A percentile compares a stretch with the other conserved stretches of the same genome.
phyloP scores from a whole-genome alignment of 2,797 vertebrate species.

The Rhabdophis nuchalis region DNA sequence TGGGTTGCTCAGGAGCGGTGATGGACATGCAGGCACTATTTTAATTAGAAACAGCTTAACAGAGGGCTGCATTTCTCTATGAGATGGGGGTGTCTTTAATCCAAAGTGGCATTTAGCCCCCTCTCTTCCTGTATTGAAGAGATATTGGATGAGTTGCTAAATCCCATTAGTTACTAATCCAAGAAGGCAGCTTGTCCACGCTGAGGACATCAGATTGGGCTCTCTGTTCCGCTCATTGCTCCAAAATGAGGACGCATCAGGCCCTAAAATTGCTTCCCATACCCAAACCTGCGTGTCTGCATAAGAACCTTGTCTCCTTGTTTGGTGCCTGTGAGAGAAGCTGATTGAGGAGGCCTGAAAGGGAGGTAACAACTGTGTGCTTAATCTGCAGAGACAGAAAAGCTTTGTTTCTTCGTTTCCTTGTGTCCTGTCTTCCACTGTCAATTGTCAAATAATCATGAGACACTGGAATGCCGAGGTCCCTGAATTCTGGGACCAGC shows the following conservation, averaged over 20 bases:
- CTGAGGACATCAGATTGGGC: background rate
- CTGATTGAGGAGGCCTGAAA: constrained; percentile 3
- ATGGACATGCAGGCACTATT: constrained; percentile 40
- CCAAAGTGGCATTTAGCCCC: constrained; percentile 38
- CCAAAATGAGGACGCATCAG: background rate
- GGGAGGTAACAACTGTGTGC: background rate
- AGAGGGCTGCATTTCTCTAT: constrained; percentile 21
- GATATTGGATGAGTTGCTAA: constrained; percentile 66
- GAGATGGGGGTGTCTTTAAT: constrained; percentile 20
- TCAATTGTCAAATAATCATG: background rate
- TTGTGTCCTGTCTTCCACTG: background rate
- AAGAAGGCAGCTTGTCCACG: constrained; percentile 37
- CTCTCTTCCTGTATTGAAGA: constrained; percentile 53
- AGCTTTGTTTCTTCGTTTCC: background rate
- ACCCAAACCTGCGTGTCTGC: background rate
- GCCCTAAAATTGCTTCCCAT: background rate
- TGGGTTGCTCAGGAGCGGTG: constrained; percentile 10
- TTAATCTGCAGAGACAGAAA: background rate
- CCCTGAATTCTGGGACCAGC: background rate
- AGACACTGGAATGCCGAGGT: background rate
- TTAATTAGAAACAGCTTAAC: constrained; percentile 69
- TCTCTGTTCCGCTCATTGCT: constrained; percentile 24
- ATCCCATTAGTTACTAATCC: constrained; percentile 67
- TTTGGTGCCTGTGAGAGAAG: constrained; percentile 5
- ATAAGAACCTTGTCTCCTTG: constrained; percentile 4